Conservation (phyloP, 2,797 vertebrate genomes). For the Tinamus major region DNA sequence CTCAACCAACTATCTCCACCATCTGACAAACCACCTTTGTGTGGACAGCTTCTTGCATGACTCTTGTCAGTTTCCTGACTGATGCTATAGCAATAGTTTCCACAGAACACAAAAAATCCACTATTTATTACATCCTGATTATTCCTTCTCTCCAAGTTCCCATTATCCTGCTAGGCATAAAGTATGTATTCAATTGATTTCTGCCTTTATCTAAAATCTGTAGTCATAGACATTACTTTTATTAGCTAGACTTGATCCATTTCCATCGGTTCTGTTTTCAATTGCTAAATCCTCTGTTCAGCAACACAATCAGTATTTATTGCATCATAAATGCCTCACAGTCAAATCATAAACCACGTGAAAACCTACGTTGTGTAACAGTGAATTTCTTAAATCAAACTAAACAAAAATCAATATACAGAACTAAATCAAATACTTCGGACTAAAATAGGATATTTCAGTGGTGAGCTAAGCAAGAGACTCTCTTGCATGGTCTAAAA, state of each 20-base stretch:
- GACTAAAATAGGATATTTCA: constrained; percentile 9
- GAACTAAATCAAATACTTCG: constrained; percentile 35
- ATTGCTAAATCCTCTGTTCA: constrained; percentile 23
- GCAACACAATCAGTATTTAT: constrained; percentile 43
- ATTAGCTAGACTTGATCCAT: constrained; percentile 24
- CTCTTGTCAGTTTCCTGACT: neutral
- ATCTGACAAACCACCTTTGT: neutral
- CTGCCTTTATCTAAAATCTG: neutral
- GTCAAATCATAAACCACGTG: constrained; percentile 40
- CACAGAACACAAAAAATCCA: neutral
- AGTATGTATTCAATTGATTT: neutral
- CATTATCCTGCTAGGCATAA: neutral
- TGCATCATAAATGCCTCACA: constrained; percentile 43
- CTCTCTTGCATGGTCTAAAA: neutral
- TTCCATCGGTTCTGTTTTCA: constrained; percentile 52
- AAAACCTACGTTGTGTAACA: constrained; percentile 35
- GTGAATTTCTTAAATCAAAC: neutral
- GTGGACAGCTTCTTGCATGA: neutral
- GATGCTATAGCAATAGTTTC: neutral
- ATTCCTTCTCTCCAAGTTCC: neutral
- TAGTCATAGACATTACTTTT: neutral
- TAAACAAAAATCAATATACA: constrained; percentile 17
- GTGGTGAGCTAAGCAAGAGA: constrained; percentile 17
- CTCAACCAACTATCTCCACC: neutral
- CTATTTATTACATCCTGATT: neutral